A percentile compares a stretch with the other conserved stretches of the same genome.
Evolutionary conservation across 2,113 vertebrate genomes (phyloP).

Genomic region (Otolemur garnettii): DNA sequence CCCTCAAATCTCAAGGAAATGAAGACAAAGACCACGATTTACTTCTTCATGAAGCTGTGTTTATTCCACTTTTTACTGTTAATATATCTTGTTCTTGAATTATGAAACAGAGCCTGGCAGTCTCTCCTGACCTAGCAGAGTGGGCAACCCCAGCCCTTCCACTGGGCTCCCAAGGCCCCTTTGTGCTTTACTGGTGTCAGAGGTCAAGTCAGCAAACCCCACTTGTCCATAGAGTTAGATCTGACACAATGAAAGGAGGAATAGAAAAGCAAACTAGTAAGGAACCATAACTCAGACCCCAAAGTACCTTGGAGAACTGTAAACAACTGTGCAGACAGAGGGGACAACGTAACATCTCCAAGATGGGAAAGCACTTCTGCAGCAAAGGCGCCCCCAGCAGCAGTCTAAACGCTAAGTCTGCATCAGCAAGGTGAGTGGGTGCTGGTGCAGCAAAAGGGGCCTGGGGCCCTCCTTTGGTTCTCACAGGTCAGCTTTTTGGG

Average conservation of each 20-base stretch:
- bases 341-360: too few relatives aligned
- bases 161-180: neutral
- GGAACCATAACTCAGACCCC: neutral
- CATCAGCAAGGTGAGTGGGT: neutral
- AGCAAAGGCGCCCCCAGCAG: neutral
- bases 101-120: neutral
- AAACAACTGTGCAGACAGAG: accelerated
- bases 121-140: neutral
- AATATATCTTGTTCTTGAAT: neutral
- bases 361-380: neutral
- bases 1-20: neutral
- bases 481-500: neutral
- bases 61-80: neutral
- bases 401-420: neutral
- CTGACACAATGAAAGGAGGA: neutral
- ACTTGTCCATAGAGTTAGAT: accelerated
- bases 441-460: too few relatives aligned
- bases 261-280: neutral
- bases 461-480: accelerated
- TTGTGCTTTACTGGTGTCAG: neutral
- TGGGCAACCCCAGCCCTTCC: neutral
- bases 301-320: neutral
- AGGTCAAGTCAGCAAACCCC: neutral
- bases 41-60: neutral
- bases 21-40: neutral